Percentiles rank a stretch among this genome's conserved stretches.
Conservation (phyloP, 2,888 invertebrate species). For the Acrobasis repandana region DNA sequence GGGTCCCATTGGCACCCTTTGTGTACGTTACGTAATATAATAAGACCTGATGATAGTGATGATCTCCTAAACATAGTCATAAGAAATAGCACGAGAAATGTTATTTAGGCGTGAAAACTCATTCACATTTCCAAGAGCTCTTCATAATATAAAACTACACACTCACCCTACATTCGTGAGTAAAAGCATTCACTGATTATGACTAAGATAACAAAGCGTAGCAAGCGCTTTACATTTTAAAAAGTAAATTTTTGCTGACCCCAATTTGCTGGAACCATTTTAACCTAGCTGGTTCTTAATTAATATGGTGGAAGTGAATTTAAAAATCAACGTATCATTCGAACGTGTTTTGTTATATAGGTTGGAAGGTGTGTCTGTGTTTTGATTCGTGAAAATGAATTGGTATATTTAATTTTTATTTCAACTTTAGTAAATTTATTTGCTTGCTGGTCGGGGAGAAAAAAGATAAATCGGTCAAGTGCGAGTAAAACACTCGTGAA, state of each 20-base stretch:
- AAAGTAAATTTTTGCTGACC: slow-evolving; percentile 51
- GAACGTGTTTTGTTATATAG: background rate
- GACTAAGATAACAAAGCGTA: slow-evolving; percentile 47
- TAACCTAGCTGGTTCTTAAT: slow-evolving; percentile 59
- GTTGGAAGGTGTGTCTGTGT: background rate
- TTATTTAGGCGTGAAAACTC: background rate
- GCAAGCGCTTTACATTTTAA: slow-evolving; percentile 45
- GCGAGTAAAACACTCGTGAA: too few relatives aligned
- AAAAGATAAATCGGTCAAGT: too few relatives aligned
- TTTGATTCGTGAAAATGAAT: too few relatives aligned
- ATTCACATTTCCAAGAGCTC: background rate
- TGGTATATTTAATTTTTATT: too few relatives aligned
- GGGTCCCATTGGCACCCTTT: too few relatives aligned
- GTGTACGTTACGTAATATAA: too few relatives aligned
- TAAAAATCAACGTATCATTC: background rate
- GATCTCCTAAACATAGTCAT: too few relatives aligned
- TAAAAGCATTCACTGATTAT: slow-evolving; percentile 45
- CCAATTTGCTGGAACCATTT: slow-evolving; percentile 49
- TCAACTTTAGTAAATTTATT: too few relatives aligned
- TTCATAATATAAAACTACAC: background rate
- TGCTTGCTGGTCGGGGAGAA: too few relatives aligned
- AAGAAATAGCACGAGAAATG: background rate
- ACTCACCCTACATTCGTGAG: slow-evolving; percentile 25
- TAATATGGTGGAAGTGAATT: slow-evolving; percentile 36
- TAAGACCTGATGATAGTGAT: too few relatives aligned